phyloP scores from a whole-genome alignment of 2,797 vertebrate genomes.

The Lacerta agilis region DNA sequence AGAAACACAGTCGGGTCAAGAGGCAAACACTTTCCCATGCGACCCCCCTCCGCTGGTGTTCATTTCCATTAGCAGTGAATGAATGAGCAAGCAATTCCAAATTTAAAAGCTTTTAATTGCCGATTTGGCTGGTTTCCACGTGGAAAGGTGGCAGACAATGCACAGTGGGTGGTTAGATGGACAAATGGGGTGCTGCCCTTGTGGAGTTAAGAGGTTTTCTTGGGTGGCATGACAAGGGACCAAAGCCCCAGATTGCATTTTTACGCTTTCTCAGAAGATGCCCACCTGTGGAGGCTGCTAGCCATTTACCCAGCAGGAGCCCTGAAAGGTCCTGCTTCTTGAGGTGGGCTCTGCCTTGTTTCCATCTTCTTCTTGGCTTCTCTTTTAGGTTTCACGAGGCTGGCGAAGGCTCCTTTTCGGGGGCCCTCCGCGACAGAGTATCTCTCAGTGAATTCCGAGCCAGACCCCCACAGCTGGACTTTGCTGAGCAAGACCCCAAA shows the following conservation, averaged over 20 bases:
- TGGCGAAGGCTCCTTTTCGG: conserved; percentile 81
- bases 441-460: conserved; percentile 60
- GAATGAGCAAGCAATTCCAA: too few species aligned
- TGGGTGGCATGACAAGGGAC: background rate
- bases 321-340: too few species aligned
- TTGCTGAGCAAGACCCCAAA: conserved; percentile 79
- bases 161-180: background rate
- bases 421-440: conserved; percentile 60
- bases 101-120: too few species aligned
- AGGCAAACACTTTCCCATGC: too few species aligned
- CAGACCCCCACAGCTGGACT: conserved; percentile 79
- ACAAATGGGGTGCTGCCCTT: background rate
- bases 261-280: background rate
- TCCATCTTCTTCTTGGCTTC: background rate
- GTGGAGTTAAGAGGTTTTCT: background rate
- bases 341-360: too few species aligned
- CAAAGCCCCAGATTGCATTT: background rate
- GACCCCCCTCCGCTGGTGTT: too few species aligned
- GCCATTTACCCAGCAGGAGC: background rate
- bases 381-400: conserved; percentile 82
- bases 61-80: too few species aligned
- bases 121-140: too few species aligned
- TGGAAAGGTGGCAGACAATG: background rate
- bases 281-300: background rate
- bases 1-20: too few species aligned